Conservation (phyloP, 1,140 invertebrate species). For the Anoplolepis gracilipes region DNA sequence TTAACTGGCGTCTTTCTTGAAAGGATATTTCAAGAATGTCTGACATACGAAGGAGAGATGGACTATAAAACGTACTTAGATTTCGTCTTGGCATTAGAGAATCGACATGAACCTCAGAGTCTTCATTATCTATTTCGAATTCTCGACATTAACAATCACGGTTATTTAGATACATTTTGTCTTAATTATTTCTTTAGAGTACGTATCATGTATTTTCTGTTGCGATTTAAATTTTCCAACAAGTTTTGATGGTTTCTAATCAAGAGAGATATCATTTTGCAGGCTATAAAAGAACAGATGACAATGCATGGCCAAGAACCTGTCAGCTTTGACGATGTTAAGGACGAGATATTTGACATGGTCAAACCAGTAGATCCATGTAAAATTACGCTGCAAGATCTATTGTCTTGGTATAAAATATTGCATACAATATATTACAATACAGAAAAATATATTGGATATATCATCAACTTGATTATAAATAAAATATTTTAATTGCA, state of each 20-base stretch:
- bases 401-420: conserved; percentile 87
- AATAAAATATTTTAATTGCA: conserved; percentile 81
- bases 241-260: conserved; percentile 33
- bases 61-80: conserved; percentile 99
- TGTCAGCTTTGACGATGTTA: conserved; percentile 97
- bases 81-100: conserved; percentile 97
- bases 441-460: neutral
- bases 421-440: neutral
- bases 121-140: conserved; percentile 97
- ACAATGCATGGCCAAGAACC: conserved; percentile 93
- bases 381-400: conserved; percentile 95
- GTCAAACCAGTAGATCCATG: conserved; percentile 94
- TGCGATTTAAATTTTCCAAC: neutral
- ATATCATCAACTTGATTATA: neutral
- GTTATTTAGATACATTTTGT: conserved; percentile 95
- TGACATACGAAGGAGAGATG: conserved; percentile 98
- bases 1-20: conserved; percentile 97
- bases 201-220: conserved; percentile 67
- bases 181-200: conserved; percentile 97
- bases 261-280: conserved; percentile 52
- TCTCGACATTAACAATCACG: conserved; percentile 95
- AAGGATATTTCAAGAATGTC: conserved; percentile 97
- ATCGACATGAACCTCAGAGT: conserved; percentile 95
- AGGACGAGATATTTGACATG: conserved; percentile 99
- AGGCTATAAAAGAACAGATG: conserved; percentile 97